phyloP scores from a whole-genome alignment of 2,797 vertebrate species.

The Erithacus rubecula region DNA sequence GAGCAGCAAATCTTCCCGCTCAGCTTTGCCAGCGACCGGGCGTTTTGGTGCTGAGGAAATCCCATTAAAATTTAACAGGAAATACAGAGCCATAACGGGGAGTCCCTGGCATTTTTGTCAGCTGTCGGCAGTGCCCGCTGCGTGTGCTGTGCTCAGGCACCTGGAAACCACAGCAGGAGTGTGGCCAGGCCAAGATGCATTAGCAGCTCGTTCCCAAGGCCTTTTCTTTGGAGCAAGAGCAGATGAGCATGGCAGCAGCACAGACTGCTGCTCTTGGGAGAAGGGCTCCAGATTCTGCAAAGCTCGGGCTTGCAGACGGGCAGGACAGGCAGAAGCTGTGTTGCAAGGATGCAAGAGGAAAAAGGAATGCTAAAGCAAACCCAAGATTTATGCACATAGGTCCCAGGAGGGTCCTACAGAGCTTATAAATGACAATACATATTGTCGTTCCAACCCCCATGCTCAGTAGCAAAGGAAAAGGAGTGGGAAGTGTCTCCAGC shows the following conservation, averaged over 20 bases:
- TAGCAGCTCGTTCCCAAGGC: neutral
- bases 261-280: neutral
- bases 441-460: neutral
- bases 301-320: neutral
- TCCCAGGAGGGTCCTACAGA: slow-evolving; percentile 19
- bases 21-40: accelerated
- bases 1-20: accelerated
- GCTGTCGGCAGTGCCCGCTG: neutral
- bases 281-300: neutral
- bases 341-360: neutral
- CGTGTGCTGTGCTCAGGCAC: neutral
- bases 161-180: neutral
- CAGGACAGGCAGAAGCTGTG: neutral
- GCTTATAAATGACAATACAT: slow-evolving; percentile 44
- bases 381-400: slow-evolving; percentile 12
- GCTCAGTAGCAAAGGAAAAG: slow-evolving; percentile 38
- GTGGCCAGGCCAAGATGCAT: neutral
- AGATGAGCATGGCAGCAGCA: neutral
- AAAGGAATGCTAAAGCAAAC: neutral
- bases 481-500: slow-evolving; percentile 8
- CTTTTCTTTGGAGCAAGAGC: neutral
- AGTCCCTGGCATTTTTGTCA: neutral
- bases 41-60: neutral
- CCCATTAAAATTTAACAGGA: neutral
- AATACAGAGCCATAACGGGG: neutral